Evolutionary conservation across 2,888 invertebrate genomes (phyloP).

Genomic region (Aphidoletes aphidimyza): DNA sequence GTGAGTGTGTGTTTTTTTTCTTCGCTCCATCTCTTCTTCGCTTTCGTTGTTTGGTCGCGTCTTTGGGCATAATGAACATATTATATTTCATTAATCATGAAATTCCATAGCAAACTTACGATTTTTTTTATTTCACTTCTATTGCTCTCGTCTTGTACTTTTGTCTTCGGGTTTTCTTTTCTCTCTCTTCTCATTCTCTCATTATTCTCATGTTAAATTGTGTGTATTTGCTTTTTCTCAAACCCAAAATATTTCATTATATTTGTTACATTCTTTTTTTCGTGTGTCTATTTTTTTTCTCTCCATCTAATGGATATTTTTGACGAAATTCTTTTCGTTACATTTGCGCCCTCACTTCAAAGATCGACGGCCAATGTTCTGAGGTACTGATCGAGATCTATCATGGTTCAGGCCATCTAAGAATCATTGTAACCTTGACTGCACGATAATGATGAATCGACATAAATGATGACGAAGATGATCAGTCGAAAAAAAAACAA

Average conservation of each 20-base stretch:
- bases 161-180: background rate
- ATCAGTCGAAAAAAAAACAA: background rate
- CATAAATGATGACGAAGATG: constrained; percentile 21
- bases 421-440: constrained; percentile 49
- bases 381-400: too few relatives aligned
- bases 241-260: background rate
- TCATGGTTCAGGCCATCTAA: background rate
- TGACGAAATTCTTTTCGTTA: background rate
- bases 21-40: background rate
- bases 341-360: background rate
- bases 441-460: constrained; percentile 49
- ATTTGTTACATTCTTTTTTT: too few relatives aligned
- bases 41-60: background rate
- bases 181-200: background rate
- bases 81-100: constrained; percentile 49
- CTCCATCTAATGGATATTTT: background rate
- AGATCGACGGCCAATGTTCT: background rate
- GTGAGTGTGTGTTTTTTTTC: background rate
- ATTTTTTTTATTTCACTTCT: background rate
- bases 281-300: background rate
- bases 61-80: constrained; percentile 28
- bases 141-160: background rate
- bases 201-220: constrained; percentile 23
- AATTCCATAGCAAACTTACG: constrained; percentile 39
- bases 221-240: constrained; percentile 31